A percentile compares a stretch with the other conserved stretches of the same genome.
phyloP scores from a whole-genome alignment of 2,888 invertebrate species.

The Drosophila longiperda region DNA sequence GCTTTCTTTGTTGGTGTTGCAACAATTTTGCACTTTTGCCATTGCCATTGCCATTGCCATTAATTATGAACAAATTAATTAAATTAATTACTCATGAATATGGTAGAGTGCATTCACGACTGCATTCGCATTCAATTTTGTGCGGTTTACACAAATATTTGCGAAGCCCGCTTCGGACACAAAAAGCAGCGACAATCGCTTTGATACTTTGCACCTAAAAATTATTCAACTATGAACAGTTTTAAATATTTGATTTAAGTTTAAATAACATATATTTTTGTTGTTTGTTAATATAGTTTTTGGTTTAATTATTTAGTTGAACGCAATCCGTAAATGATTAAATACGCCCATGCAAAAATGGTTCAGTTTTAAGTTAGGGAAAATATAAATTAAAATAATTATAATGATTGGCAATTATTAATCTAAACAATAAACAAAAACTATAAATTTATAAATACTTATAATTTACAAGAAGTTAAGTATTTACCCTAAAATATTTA shows the following conservation, averaged over 20 bases:
- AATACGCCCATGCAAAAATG: conserved; percentile 13
- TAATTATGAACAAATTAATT: conserved; percentile 75
- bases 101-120: conserved; percentile 45
- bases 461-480: neutral
- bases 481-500: neutral
- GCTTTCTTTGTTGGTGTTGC: conserved; percentile 37
- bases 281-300: conserved; percentile 1
- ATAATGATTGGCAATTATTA: neutral
- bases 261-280: conserved; percentile 42
- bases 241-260: conserved; percentile 60
- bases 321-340: conserved; percentile 20
- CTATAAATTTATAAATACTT: no score
- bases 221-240: conserved; percentile 39
- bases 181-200: conserved; percentile 25
- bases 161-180: conserved; percentile 45
- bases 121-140: conserved; percentile 44
- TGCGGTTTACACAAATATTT: conserved; percentile 65
- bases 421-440: no score
- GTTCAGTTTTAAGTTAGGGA: neutral
- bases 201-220: conserved; percentile 42
- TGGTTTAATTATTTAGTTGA: neutral
- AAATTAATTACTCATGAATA: conserved; percentile 73
- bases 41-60: conserved; percentile 52
- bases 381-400: neutral
- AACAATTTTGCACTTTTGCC: conserved; percentile 49